Evolutionary conservation across 2,888 invertebrate genomes (phyloP), one percentile per base, ranked within the genome.

Genomic region (Callosobruchus maculatus): DNA sequence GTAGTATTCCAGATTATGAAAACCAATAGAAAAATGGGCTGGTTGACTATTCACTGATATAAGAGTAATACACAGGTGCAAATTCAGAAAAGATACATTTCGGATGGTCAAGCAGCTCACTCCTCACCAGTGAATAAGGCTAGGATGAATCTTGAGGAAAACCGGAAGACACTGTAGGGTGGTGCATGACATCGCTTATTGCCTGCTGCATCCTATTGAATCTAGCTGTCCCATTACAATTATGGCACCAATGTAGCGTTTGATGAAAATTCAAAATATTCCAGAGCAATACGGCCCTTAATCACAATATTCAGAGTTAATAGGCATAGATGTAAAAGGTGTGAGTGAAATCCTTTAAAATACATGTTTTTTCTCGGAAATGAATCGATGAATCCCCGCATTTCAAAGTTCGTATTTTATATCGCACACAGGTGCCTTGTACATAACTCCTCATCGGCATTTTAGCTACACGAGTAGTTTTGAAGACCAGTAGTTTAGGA

Each of bases 301-400:
- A 30, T 9, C 9, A 30, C 9, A n/a, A n/a, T 13, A 49, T 13
- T 49, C 49, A 49, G 49, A 49, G 49, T 49, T 49, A 49, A 49
- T 49, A 49, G 49, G 49, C 13, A 49, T 49, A 49, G 49, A 49
- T 49, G 49, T 49, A 49, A 49, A 49, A 49, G 49, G 49, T 49
- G 49, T 49, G 13, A 49, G 49, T 49, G 7, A 49, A 49, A 5
- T 49, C 7, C 18, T 75, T 75, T 26, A 22, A 74, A 68, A 20
- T 80, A 80, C 79, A 80, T 78, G 82, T 71, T 49, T 49, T 49
- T 49, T 49, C 18, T 5, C 9, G 18, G 13, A 13, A 49, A 18
- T 49, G 49, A 13, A 13, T 49, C 13, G 7, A 26, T n/a, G n/a
- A n/a, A n/a, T n/a, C 49, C 49, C 49, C 13, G 18, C 13, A 49